phyloP scores from a whole-genome alignment of 2,888 invertebrate genomes.

The Clivina fossor region DNA sequence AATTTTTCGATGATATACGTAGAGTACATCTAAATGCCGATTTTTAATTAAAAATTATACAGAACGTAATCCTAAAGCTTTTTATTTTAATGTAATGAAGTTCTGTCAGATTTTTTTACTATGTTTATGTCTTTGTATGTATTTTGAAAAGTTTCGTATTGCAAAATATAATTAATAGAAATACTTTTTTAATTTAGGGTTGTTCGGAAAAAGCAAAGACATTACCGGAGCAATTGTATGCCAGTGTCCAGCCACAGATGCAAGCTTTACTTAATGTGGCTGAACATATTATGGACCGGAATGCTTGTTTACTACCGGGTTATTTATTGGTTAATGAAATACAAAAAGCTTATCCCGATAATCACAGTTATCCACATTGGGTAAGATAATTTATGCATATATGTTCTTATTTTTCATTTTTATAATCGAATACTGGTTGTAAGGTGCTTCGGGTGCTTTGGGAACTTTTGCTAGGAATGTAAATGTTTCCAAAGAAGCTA shows the following conservation, averaged over 20 bases:
- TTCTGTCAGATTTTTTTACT: too few relatives aligned
- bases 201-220: conserved; percentile 87
- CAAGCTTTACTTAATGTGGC: conserved; percentile 80
- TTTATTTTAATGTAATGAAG: too few relatives aligned
- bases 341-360: conserved; percentile 82
- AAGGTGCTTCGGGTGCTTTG: too few relatives aligned
- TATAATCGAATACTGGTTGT: too few relatives aligned
- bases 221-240: conserved; percentile 76
- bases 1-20: too few relatives aligned
- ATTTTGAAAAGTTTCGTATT: conserved; percentile 3
- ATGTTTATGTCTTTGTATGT: too few relatives aligned
- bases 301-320: conserved; percentile 88
- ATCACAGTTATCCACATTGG: conserved; percentile 88
- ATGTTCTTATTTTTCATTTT: not conserved
- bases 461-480: too few relatives aligned
- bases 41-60: too few relatives aligned
- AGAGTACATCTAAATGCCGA: too few relatives aligned
- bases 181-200: conserved; percentile 56
- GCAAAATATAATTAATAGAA: conserved; percentile 11
- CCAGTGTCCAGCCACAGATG: conserved; percentile 78
- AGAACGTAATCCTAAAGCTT: too few relatives aligned
- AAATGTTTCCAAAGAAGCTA: too few relatives aligned
- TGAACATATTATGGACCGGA: conserved; percentile 87
- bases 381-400: conserved; percentile 55
- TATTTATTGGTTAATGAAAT: conserved; percentile 96